Evolutionary conservation across 2,888 invertebrate species (phyloP).

Genomic region (Notocelia uddmanniana): DNA sequence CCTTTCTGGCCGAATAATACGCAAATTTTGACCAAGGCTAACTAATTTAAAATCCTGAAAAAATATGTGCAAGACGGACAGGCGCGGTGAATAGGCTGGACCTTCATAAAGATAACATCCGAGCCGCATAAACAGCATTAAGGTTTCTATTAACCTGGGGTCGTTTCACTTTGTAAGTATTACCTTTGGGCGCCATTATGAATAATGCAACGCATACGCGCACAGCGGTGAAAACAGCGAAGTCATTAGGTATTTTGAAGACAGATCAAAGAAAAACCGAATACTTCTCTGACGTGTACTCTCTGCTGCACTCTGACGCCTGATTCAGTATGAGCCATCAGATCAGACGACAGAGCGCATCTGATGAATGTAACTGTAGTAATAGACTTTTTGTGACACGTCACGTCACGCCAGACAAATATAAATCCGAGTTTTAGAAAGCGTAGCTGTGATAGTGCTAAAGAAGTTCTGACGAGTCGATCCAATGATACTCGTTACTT

Average conservation of each 20-base stretch:
- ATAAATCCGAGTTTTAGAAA: too few species aligned
- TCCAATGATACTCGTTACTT: too few species aligned
- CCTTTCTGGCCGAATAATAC: neutral
- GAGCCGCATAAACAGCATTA: constrained; percentile 44
- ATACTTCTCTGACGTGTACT: too few species aligned
- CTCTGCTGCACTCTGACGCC: too few species aligned
- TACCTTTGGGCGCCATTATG: constrained; percentile 64
- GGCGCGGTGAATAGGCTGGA: neutral
- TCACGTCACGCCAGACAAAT: too few species aligned
- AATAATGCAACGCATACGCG: constrained; percentile 63
- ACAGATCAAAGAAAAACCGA: neutral
- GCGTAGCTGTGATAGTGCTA: too few species aligned
- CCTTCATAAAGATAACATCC: constrained; percentile 43
- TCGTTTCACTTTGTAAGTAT: constrained; percentile 68
- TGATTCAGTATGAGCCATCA: too few species aligned
- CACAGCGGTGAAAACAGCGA: constrained; percentile 1
- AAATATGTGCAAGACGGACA: constrained; percentile 1
- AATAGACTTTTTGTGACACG: too few species aligned
- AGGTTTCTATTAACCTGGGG: constrained; percentile 76
- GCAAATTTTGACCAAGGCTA: neutral
- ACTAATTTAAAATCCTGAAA: neutral
- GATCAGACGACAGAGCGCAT: too few species aligned
- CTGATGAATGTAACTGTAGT: too few species aligned
- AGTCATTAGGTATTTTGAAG: neutral
- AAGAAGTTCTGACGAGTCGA: too few species aligned